phyloP scores from a whole-genome alignment of 1,140 invertebrate species.

The Augochlora pura region DNA sequence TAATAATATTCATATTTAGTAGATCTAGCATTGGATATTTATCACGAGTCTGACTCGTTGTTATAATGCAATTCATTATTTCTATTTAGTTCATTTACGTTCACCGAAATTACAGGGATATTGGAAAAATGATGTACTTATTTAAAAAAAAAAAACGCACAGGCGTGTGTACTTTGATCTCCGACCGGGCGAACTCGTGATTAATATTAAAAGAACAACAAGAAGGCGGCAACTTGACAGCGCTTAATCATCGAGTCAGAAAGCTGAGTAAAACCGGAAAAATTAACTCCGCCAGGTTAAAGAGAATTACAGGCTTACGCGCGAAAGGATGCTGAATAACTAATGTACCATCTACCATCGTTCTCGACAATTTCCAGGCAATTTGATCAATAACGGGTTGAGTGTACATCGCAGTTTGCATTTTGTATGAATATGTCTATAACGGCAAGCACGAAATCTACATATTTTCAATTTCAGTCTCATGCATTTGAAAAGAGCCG shows the following conservation, averaged over 20 bases:
- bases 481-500: constrained; percentile 49
- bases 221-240: neutral
- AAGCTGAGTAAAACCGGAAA: neutral
- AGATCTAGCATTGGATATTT: too few relatives aligned
- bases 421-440: constrained; percentile 39
- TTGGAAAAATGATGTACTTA: too few relatives aligned
- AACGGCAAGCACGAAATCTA: constrained; percentile 43
- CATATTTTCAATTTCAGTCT: constrained; percentile 61
- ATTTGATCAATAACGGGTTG: constrained; percentile 53
- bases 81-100: too few relatives aligned
- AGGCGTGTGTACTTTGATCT: too few relatives aligned
- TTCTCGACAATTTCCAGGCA: constrained; percentile 38
- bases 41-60: too few relatives aligned
- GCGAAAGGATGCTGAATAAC: constrained; percentile 29
- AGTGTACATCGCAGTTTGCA: constrained; percentile 21
- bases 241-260: constrained; percentile 10
- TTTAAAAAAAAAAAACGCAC: too few relatives aligned
- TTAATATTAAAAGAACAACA: too few relatives aligned
- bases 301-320: neutral
- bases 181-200: too few relatives aligned
- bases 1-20: too few relatives aligned
- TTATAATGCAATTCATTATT: too few relatives aligned
- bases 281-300: neutral
- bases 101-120: too few relatives aligned
- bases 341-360: constrained; percentile 52